Evolutionary conservation across 2,113 vertebrate species (phyloP), one percentile per base, ranked within the genome.

Genomic region (Poeciliopsis retropinna): DNA sequence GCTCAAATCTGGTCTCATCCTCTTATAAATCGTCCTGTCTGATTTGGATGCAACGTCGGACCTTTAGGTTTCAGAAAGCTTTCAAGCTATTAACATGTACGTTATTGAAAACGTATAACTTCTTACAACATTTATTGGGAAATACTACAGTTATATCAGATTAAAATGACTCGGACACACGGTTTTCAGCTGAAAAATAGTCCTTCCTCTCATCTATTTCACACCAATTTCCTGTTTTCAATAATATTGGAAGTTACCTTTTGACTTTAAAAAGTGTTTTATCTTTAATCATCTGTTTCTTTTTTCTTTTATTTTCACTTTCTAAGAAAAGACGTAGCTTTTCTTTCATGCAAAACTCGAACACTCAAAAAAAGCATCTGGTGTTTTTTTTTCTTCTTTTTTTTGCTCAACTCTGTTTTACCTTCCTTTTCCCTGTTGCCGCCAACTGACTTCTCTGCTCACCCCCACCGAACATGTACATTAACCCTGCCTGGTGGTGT

Each of bases 281-380:
- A 32, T 19, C 5, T 31, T 39, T 25, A 28, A 10, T 47, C 14
- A 4, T 32, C 9, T 5, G 22, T 5, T 25, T 1, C 1, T 4
- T 27, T 64, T 66, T 62, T 37, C 28, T 11, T 70, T 51, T 44
- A 37, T 72, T 66, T 82, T 63, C 6, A 19, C 27, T 51, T 57
- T 27, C 15, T 25, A n/a, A 39, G 27, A 72, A 75, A 65, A 25
- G 17, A 15, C 60, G 2, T 39, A 32, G 31, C 76, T 77, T 47
- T 15, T 15, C 71, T 17, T 30, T 31, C 1, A 22, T 41, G 4
- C 30, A 4, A 8, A 57, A 51, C 9, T 64, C 37, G 0, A 63
- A 67, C 3, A 41, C 6, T 30, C 27, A 34, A 39, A 74, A 64
- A 41, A 30, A 57, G 19, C 47, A 22, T n/a, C 25, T 11, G 25